Conservation (phyloP, 2,113 vertebrate species). For the Neodontobutis hainanensis region DNA sequence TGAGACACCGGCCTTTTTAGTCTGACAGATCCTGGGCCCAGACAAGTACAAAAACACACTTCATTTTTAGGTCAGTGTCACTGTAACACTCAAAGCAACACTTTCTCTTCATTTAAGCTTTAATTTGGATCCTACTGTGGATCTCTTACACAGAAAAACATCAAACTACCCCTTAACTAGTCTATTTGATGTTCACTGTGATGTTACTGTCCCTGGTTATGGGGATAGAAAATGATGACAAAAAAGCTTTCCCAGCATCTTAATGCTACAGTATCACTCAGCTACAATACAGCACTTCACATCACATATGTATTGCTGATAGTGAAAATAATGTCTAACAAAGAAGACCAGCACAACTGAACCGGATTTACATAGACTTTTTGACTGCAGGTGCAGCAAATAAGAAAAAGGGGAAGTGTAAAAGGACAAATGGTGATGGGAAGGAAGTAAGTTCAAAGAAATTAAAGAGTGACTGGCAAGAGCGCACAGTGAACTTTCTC, state of each 20-base stretch:
- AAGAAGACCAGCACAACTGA: neutral
- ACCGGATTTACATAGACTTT: constrained; percentile 1
- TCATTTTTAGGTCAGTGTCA: constrained; percentile 21
- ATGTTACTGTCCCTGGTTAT: neutral
- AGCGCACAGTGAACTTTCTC: constrained; percentile 61
- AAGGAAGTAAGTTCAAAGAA: constrained; percentile 62
- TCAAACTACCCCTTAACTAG: neutral
- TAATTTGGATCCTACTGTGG: neutral
- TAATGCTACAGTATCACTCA: too few species aligned
- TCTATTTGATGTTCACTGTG: neutral
- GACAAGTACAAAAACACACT: constrained; percentile 19
- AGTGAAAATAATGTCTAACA: neutral
- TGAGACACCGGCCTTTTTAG: constrained; percentile 27
- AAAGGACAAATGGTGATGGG: constrained; percentile 37
- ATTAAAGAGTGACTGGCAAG: constrained; percentile 57
- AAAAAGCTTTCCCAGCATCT: neutral
- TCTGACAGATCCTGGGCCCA: constrained; percentile 14
- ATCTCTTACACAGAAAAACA: neutral
- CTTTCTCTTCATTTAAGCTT: constrained; percentile 8
- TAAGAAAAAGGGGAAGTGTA: constrained; percentile 34
- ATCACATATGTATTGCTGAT: too few species aligned
- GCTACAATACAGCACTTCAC: too few species aligned
- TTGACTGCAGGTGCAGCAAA: constrained; percentile 16
- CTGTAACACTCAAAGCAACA: neutral
- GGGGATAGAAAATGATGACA: neutral